A percentile compares a stretch with the other conserved stretches of the same genome.
Conservation (phyloP, 1,140 invertebrate genomes). For the Antheraea mylitta region DNA sequence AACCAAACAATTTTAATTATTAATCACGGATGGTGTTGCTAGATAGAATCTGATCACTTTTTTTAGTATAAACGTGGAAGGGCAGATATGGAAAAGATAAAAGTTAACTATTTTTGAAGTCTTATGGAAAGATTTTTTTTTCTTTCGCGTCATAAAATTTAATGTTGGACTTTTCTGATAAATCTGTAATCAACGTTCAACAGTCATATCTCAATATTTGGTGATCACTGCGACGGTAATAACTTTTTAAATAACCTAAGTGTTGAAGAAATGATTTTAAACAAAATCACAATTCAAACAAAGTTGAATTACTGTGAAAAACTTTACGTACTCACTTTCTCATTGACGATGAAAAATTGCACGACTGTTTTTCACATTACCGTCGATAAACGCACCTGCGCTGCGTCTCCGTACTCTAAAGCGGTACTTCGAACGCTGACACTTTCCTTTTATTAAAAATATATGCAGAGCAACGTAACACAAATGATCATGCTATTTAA, state of each 20-base stretch:
- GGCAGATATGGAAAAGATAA: too few species aligned
- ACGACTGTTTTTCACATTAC: background rate
- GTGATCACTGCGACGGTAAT: background rate
- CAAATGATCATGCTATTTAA: background rate
- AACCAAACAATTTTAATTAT: too few species aligned
- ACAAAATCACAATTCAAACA: background rate
- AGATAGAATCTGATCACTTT: too few species aligned
- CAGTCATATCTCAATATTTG: too few species aligned
- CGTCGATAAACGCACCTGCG: background rate
- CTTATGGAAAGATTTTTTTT: too few species aligned
- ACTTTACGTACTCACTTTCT: background rate
- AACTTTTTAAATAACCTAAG: background rate
- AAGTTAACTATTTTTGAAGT: too few species aligned
- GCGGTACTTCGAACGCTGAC: background rate
- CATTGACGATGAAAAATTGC: slow-evolving; percentile 10
- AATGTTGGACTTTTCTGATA: too few species aligned
- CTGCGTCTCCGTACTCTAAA: background rate
- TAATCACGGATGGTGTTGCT: too few species aligned
- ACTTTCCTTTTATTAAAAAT: background rate
- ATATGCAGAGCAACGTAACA: background rate
- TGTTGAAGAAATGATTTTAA: background rate
- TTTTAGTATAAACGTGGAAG: too few species aligned
- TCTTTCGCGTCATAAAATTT: too few species aligned
- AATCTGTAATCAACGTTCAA: too few species aligned
- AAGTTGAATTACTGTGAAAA: background rate